Conservation (phyloP, 2,797 vertebrate species). For the Hippocampus kuda region DNA sequence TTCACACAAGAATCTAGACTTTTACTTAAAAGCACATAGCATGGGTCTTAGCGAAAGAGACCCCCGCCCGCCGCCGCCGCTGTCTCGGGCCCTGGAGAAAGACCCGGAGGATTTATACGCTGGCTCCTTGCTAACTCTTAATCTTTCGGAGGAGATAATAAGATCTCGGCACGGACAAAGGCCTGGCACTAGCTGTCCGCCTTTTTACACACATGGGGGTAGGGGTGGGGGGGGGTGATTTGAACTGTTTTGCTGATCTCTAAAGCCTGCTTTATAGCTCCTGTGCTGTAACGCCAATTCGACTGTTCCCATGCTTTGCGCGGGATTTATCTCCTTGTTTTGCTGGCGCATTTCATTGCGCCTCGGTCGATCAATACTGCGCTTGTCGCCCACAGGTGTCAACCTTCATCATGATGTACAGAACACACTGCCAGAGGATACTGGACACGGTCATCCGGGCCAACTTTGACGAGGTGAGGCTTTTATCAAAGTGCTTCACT, state of each 20-base stretch:
- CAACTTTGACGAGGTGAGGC: conserved; percentile 94
- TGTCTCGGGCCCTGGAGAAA: conserved; percentile 56
- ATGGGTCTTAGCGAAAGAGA: background rate
- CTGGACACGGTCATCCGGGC: conserved; percentile 98
- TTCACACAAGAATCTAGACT: background rate
- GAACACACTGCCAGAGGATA: conserved; percentile 99
- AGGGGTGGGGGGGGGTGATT: conserved; percentile 58
- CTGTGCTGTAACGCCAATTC: conserved; percentile 56
- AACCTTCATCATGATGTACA: conserved; percentile 99
- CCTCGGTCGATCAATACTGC: background rate
- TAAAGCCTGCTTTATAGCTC: conserved; percentile 63
- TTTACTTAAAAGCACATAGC: too few relatives aligned
- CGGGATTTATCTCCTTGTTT: conserved; percentile 67
- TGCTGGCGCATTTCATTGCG: conserved; percentile 25
- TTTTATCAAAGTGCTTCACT: background rate
- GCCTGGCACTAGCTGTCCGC: conserved; percentile 67
- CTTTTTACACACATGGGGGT: conserved; percentile 53
- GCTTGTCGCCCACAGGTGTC: conserved; percentile 76
- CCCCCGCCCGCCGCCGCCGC: conserved; percentile 52
- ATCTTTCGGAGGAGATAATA: conserved; percentile 74
- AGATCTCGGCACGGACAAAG: conserved; percentile 69
- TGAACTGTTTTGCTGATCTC: conserved; percentile 71
- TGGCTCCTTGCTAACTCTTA: conserved; percentile 73
- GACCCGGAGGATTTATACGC: conserved; percentile 71
- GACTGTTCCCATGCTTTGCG: conserved; percentile 54